Evolutionary conservation across 2,888 invertebrate genomes (phyloP).

Genomic region (Drosophila birchii): DNA sequence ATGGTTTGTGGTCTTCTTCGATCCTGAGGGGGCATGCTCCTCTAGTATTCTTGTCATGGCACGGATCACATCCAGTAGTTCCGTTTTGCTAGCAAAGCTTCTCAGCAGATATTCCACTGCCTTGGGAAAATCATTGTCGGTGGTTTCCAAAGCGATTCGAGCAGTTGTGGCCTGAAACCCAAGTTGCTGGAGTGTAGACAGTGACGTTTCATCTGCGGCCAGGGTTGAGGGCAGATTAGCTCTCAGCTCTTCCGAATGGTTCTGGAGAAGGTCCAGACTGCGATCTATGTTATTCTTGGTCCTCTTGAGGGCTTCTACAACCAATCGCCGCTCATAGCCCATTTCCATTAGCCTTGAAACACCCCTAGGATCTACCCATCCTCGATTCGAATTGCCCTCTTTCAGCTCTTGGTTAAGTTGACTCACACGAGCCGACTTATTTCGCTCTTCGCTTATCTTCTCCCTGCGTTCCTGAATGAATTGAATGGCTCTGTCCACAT

Average conservation of each 20-base stretch:
- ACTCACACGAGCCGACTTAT: slow-evolving; percentile 86
- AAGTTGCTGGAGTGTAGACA: slow-evolving; percentile 84
- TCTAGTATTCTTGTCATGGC: slow-evolving; percentile 72
- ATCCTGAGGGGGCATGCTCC: slow-evolving; percentile 67
- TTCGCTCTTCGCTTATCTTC: slow-evolving; percentile 85
- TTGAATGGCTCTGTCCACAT: slow-evolving; percentile 87
- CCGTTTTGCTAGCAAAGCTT: slow-evolving; percentile 70
- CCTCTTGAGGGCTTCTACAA: slow-evolving; percentile 87
- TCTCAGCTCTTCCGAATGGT: slow-evolving; percentile 70
- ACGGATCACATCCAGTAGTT: slow-evolving; percentile 73
- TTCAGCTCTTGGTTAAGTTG: slow-evolving; percentile 56
- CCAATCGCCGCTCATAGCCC: slow-evolving; percentile 88
- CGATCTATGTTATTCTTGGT: slow-evolving; percentile 89
- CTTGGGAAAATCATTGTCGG: slow-evolving; percentile 86
- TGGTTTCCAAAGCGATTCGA: slow-evolving; percentile 86
- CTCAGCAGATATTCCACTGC: slow-evolving; percentile 87
- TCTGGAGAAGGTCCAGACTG: slow-evolving; percentile 79
- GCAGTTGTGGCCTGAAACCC: slow-evolving; percentile 87
- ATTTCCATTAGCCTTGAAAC: slow-evolving; percentile 87
- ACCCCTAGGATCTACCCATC: slow-evolving; percentile 84
- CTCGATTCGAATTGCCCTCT: slow-evolving; percentile 38
- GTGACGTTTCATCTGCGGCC: slow-evolving; percentile 58
- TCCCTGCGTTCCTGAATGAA: slow-evolving; percentile 87
- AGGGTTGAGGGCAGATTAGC: slow-evolving; percentile 56
- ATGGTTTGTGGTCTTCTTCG: not conserved